A percentile compares a stretch with the other conserved stretches of the same genome.
These are phyloP conservation scores for Smutsia temminckii DNA, from an alignment of 2,797 vertebrate genomes.

Conservation along the genomic window DNA sequence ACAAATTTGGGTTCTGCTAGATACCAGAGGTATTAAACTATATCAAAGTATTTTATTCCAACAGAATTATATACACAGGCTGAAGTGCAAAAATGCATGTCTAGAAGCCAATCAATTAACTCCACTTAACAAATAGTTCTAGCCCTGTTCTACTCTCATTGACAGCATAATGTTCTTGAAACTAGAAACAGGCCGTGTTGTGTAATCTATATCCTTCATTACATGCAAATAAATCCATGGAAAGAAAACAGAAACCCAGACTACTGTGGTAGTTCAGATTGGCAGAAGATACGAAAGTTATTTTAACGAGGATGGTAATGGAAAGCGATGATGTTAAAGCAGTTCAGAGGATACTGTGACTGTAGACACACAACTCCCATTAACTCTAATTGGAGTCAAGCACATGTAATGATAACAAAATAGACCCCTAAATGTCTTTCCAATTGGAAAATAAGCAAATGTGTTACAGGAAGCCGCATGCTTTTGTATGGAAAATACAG, in stretches of 20 bases:
- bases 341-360: slow-evolving; percentile 65
- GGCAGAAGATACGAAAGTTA: slow-evolving; percentile 70
- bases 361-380: slow-evolving; percentile 60
- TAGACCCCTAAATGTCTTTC: slow-evolving; percentile 69
- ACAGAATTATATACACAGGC: not conserved
- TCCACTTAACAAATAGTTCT: slow-evolving; percentile 54
- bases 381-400: slow-evolving; percentile 69
- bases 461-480: slow-evolving; percentile 1
- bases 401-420: slow-evolving; percentile 68
- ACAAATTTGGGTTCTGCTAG: slow-evolving; percentile 10
- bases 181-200: slow-evolving; percentile 5
- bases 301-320: slow-evolving; percentile 60
- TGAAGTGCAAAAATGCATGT: slow-evolving; percentile 45
- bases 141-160: slow-evolving; percentile 53
- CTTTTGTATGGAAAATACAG: slow-evolving; percentile 56
- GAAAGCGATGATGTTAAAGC: slow-evolving; percentile 74
- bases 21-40: not conserved
- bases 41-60: slow-evolving; percentile 44
- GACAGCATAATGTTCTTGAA: slow-evolving; percentile 25
- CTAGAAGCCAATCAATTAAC: slow-evolving; percentile 27
- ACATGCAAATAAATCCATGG: slow-evolving; percentile 63
- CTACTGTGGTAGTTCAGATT: slow-evolving; percentile 42
- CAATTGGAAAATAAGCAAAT: slow-evolving; percentile 68
- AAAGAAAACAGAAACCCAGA: slow-evolving; percentile 53
- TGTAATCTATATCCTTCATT: slow-evolving; percentile 46